A percentile compares a stretch with the other conserved stretches of the same genome.
These are phyloP conservation scores for Heteractis magnifica DNA, from an alignment of 92 coral and sea anemone genomes.

Conservation along the genomic window DNA sequence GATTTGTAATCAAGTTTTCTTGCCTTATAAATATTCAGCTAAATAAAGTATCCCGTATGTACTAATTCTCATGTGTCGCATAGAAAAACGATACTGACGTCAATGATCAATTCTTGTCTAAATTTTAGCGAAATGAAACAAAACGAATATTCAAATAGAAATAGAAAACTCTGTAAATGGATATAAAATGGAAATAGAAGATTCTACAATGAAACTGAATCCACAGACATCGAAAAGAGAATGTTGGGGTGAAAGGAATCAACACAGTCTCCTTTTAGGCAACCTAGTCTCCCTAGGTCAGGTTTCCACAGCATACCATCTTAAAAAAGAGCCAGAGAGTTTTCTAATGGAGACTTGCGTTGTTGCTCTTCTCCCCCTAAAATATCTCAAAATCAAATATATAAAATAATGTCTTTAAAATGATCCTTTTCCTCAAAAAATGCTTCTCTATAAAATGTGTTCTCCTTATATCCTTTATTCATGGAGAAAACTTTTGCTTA, in stretches of 20 bases:
- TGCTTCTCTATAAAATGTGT: background rate
- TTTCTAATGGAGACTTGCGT: background rate
- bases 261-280: no score
- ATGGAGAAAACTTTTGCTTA: background rate
- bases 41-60: background rate
- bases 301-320: background rate
- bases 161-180: background rate
- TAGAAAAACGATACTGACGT: background rate
- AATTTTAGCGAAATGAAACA: background rate
- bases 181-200: no score
- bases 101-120: background rate
- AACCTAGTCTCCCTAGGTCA: background rate
- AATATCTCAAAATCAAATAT: background rate
- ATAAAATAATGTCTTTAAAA: background rate
- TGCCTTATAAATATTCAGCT: constrained; percentile 1
- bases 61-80: background rate
- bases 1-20: background rate
- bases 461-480: background rate
- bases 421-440: background rate
- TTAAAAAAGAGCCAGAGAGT: background rate
- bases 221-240: no score
- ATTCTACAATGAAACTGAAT: no score
- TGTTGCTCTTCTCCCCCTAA: background rate
- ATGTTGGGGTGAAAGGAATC: no score
- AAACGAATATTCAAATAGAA: background rate